Percentiles rank a stretch among this genome's conserved stretches.
phyloP scores from a whole-genome alignment of 2,113 vertebrate genomes.

The Castor canadensis region DNA sequence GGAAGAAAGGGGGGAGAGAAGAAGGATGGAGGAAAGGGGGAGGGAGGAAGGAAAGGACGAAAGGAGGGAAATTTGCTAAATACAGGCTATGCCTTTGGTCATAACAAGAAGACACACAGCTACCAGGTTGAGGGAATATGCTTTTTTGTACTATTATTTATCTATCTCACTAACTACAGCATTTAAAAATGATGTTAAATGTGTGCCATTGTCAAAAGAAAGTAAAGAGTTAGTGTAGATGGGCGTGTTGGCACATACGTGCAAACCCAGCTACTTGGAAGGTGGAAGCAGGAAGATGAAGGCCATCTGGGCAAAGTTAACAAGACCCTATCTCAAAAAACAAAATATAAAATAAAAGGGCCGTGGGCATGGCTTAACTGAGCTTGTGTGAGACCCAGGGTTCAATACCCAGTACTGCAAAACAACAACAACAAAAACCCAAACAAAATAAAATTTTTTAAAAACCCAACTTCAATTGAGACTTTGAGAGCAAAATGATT shows the following conservation, averaged over 20 bases:
- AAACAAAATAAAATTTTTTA: neutral
- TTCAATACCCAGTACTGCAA: no score
- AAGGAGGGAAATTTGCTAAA: neutral
- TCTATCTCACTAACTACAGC: neutral
- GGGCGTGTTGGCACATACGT: no score
- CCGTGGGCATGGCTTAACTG: no score
- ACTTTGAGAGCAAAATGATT: neutral
- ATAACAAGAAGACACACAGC: neutral
- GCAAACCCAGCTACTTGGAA: no score
- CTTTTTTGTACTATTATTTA: constrained; percentile 13
- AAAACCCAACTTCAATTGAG: neutral
- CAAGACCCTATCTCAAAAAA: no score
- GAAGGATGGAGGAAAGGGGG: neutral
- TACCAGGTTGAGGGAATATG: neutral
- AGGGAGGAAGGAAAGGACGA: neutral
- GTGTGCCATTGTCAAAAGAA: neutral
- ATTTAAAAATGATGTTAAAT: neutral
- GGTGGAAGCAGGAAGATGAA: no score
- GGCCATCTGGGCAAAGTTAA: no score
- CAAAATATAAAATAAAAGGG: neutral
- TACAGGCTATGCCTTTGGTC: neutral
- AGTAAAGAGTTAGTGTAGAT: no score
- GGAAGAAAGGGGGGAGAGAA: neutral
- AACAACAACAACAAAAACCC: neutral
- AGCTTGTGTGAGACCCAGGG: no score